Evolutionary conservation across 2,888 invertebrate species (phyloP).

Genomic region (Pseudococcus viburni): DNA sequence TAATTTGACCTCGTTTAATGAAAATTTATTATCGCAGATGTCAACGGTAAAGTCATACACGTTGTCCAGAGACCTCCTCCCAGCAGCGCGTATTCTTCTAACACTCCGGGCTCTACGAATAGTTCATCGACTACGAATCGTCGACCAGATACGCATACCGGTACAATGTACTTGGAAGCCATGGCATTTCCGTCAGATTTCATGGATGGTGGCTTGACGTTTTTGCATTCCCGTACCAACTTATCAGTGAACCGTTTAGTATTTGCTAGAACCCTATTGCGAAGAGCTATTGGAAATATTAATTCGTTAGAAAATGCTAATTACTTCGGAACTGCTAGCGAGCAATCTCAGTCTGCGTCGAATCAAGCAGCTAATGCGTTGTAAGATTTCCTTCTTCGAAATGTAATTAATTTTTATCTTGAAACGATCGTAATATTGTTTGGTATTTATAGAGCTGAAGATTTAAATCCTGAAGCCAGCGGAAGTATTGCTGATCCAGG

Average conservation of each 20-base stretch:
- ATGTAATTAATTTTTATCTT: background rate
- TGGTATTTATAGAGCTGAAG: slow-evolving; percentile 52
- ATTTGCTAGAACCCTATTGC: slow-evolving; percentile 71
- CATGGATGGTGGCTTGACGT: slow-evolving; percentile 69
- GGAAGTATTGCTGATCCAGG: slow-evolving; percentile 27
- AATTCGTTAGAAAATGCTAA: slow-evolving; percentile 71
- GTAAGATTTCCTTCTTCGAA: slow-evolving; percentile 5
- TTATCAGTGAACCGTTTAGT: slow-evolving; percentile 71
- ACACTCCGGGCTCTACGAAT: slow-evolving; percentile 66
- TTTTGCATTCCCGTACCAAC: slow-evolving; percentile 62
- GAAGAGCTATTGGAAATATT: slow-evolving; percentile 72
- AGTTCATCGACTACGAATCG: slow-evolving; percentile 69
- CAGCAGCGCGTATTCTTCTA: slow-evolving; percentile 70
- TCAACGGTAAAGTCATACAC: slow-evolving; percentile 93
- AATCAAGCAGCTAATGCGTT: slow-evolving; percentile 38
- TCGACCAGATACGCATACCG: slow-evolving; percentile 65
- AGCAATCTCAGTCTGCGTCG: slow-evolving; percentile 30
- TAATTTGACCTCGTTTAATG: background rate
- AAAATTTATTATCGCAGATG: slow-evolving; percentile 75
- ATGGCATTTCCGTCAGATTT: slow-evolving; percentile 75
- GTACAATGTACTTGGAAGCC: slow-evolving; percentile 75
- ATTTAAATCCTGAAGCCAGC: slow-evolving; percentile 8
- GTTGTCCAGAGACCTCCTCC: slow-evolving; percentile 92
- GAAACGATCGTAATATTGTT: background rate
- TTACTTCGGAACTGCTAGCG: slow-evolving; percentile 46